phyloP scores from a whole-genome alignment of 2,888 invertebrate genomes.

The Pegoplata infirma region DNA sequence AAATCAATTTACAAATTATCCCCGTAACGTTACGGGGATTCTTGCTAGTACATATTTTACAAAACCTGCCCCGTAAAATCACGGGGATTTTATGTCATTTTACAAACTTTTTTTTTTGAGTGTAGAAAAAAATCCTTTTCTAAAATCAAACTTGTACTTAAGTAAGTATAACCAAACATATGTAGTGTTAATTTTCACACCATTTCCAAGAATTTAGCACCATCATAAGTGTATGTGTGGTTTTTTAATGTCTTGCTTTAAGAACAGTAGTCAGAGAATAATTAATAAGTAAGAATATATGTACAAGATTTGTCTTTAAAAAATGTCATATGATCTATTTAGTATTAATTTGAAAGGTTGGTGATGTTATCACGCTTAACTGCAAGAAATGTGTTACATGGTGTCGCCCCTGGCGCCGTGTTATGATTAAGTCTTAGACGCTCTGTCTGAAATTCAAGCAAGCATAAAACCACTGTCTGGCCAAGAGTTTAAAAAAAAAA shows the following conservation, averaged over 20 bases:
- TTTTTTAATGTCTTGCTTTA: not conserved
- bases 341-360: constrained; percentile 33
- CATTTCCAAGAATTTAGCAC: constrained; percentile 44
- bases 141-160: no score
- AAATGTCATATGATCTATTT: constrained; percentile 39
- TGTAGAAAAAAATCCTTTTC: no score
- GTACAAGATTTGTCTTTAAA: not conserved
- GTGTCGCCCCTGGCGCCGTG: constrained; percentile 49
- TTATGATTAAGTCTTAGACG: constrained; percentile 35
- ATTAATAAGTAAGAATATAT: no score
- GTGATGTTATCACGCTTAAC: constrained; percentile 47
- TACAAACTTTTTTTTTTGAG: no score
- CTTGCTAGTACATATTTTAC: no score
- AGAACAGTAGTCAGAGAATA: constrained; percentile 20
- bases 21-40: no score
- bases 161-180: no score
- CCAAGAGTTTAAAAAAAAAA: not conserved
- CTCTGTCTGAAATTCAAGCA: constrained; percentile 44
- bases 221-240: not conserved
- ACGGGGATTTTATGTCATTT: no score
- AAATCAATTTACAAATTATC: no score
- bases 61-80: no score
- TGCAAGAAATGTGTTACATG: constrained; percentile 32
- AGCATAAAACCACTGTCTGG: constrained; percentile 41
- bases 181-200: constrained; percentile 32